Conservation (phyloP, 2,888 invertebrate species). For the Drosophila imparisetae region DNA sequence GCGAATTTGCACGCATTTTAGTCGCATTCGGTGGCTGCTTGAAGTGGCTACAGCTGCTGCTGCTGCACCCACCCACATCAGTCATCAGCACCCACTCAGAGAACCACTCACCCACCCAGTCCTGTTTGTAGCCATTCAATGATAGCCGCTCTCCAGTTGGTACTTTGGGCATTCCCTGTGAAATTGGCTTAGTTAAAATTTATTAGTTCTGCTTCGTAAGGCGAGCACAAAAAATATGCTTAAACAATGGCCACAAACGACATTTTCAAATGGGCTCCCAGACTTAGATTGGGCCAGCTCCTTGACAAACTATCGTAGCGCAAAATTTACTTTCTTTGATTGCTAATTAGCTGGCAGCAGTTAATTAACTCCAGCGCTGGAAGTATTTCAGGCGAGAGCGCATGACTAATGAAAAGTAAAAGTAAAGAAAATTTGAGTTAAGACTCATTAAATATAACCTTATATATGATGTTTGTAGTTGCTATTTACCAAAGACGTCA, state of each 20-base stretch:
- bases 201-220: constrained; percentile 57
- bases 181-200: constrained; percentile 68
- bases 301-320: constrained; percentile 39
- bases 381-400: background rate
- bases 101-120: background rate
- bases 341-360: constrained; percentile 35
- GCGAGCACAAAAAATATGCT: constrained; percentile 41
- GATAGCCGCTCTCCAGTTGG: constrained; percentile 46
- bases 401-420: no score
- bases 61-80: background rate
- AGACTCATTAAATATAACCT: background rate
- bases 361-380: background rate
- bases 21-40: constrained; percentile 48
- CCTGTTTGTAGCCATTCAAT: constrained; percentile 30
- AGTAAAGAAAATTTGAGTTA: background rate
- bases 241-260: constrained; percentile 40
- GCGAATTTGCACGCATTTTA: constrained; percentile 58
- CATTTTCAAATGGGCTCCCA: constrained; percentile 18
- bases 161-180: constrained; percentile 20
- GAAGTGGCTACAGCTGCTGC: constrained; percentile 44
- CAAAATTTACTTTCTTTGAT: constrained; percentile 24
- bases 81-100: background rate
- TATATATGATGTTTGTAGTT: background rate
- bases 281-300: constrained; percentile 23
- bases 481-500: background rate